A percentile compares a stretch with the other conserved stretches of the same genome.
Evolutionary conservation across 2,113 vertebrate species (phyloP).

Genomic region (Herpetotheres cachinnans): DNA sequence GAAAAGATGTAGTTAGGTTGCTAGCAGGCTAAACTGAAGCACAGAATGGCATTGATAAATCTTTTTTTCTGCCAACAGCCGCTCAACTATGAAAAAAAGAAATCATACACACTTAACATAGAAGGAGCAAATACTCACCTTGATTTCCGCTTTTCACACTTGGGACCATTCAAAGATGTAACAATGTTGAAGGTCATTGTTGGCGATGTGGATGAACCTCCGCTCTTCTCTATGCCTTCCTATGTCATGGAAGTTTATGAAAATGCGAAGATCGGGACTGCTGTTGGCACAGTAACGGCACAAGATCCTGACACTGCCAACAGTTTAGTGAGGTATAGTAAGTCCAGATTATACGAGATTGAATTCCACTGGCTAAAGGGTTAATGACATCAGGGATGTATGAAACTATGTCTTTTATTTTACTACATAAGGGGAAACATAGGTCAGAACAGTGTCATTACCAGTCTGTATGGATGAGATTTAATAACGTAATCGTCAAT

Average conservation of each 20-base stretch:
- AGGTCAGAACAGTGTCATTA: not conserved
- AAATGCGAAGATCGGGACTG: slow-evolving; percentile 84
- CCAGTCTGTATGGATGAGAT: not conserved
- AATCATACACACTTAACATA: slow-evolving; percentile 91
- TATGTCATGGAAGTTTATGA: slow-evolving; percentile 96
- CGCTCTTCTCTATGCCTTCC: slow-evolving; percentile 88
- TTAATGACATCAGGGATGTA: not conserved
- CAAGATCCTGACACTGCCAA: slow-evolving; percentile 91
- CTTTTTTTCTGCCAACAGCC: slow-evolving; percentile 76
- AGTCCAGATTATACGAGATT: not conserved
- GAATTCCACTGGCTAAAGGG: not conserved
- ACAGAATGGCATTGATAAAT: not conserved
- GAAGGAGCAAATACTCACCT: slow-evolving; percentile 93
- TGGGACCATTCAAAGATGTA: slow-evolving; percentile 94
- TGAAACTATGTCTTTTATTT: not conserved
- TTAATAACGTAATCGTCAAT: not conserved
- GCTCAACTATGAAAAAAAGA: slow-evolving; percentile 96
- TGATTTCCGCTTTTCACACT: slow-evolving; percentile 90
- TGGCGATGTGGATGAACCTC: slow-evolving; percentile 93
- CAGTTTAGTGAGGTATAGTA: slow-evolving; percentile 86
- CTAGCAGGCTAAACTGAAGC: not conserved
- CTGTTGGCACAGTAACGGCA: slow-evolving; percentile 89
- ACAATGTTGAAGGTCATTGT: slow-evolving; percentile 91
- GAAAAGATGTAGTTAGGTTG: not conserved
- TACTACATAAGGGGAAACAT: not conserved